Percentiles rank a stretch among this genome's conserved stretches.
phyloP scores from a whole-genome alignment of 2,888 invertebrate genomes.

The Drosophila ustulata region DNA sequence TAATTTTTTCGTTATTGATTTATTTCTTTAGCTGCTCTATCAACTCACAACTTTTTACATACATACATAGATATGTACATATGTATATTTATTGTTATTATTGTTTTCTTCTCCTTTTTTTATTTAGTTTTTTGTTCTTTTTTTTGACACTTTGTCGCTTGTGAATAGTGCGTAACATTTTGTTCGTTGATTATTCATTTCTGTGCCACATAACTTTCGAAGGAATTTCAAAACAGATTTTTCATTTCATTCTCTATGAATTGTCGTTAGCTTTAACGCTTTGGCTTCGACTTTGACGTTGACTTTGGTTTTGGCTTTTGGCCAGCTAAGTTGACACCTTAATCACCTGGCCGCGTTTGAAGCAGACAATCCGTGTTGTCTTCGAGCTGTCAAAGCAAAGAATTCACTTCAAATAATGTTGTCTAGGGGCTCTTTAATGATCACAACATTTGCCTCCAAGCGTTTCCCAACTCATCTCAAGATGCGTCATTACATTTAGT shows the following conservation, averaged over 20 bases:
- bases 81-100: slow-evolving; percentile 8
- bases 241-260: slow-evolving; percentile 24
- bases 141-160: slow-evolving; percentile 29
- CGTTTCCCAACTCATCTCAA: slow-evolving; percentile 4
- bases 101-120: slow-evolving; percentile 17
- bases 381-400: slow-evolving; percentile 53
- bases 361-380: slow-evolving; percentile 32
- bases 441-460: slow-evolving; percentile 20
- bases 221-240: slow-evolving; percentile 44
- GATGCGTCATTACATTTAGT: slow-evolving; percentile 20
- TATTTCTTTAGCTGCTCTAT: slow-evolving; percentile 76
- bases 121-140: slow-evolving; percentile 19
- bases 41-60: slow-evolving; percentile 39
- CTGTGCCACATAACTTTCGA: slow-evolving; percentile 37
- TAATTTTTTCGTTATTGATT: slow-evolving; percentile 70
- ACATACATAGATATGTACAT: slow-evolving; percentile 9
- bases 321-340: slow-evolving; percentile 64
- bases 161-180: slow-evolving; percentile 42
- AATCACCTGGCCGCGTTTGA: slow-evolving; percentile 61
- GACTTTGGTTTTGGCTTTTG: slow-evolving; percentile 19
- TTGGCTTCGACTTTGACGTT: background rate
- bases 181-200: slow-evolving; percentile 42
- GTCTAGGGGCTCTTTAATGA: slow-evolving; percentile 42
- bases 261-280: background rate
- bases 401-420: slow-evolving; percentile 40